A percentile compares a stretch with the other conserved stretches of the same genome.
phyloP scores from a whole-genome alignment of 2,113 vertebrate species.

The Hemiscyllium ocellatum region DNA sequence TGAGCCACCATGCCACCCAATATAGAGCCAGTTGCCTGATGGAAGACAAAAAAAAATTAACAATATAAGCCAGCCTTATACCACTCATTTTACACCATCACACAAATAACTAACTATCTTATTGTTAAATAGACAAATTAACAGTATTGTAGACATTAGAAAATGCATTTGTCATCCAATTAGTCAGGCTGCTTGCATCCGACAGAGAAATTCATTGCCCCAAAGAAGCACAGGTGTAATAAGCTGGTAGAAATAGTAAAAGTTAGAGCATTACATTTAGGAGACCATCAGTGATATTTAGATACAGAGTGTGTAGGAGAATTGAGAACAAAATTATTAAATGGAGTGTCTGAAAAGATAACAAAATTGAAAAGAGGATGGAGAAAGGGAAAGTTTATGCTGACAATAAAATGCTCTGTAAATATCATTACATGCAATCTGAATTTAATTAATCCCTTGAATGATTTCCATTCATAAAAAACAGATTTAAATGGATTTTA shows the following conservation, averaged over 20 bases:
- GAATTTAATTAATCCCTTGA: conserved; percentile 38
- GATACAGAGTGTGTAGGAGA: not conserved
- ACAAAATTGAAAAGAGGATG: not conserved
- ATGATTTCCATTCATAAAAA: conserved; percentile 39
- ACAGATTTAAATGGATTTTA: conserved; percentile 39
- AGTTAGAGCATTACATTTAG: not conserved
- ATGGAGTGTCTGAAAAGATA: not conserved
- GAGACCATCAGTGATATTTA: not conserved
- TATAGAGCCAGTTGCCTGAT: not conserved
- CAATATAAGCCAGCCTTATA: not conserved
- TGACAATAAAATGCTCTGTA: not conserved
- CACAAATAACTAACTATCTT: not conserved
- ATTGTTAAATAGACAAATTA: not conserved
- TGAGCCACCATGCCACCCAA: not conserved
- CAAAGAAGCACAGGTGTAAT: not conserved
- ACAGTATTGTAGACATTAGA: not conserved
- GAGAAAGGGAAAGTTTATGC: not conserved
- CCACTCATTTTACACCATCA: not conserved
- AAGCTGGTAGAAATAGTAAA: not conserved
- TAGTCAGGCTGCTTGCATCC: not conserved
- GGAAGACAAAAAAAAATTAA: not conserved
- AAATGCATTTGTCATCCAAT: not conserved
- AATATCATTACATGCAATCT: conserved; percentile 9
- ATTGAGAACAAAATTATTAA: not conserved
- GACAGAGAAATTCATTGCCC: not conserved